phyloP scores from a whole-genome alignment of 2,888 invertebrate genomes.

The Parnassius glacialis region DNA sequence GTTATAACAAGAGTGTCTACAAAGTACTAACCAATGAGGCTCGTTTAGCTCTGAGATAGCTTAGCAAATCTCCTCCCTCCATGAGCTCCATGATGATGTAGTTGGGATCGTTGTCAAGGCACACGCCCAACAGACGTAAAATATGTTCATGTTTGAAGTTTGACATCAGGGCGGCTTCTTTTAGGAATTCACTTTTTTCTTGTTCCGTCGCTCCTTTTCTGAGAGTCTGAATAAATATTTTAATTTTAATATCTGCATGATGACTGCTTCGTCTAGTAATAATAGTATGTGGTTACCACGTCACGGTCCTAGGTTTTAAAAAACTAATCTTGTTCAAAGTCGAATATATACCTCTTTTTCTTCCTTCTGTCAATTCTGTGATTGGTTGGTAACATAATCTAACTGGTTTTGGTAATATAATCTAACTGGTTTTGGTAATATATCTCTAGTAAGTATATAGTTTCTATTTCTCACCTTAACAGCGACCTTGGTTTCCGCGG shows the following conservation, averaged over 20 bases:
- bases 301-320: too few species aligned
- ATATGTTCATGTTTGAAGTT: slow-evolving; percentile 99
- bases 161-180: slow-evolving; percentile 98
- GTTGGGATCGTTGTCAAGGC: slow-evolving; percentile 95
- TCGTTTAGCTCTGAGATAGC: slow-evolving; percentile 91
- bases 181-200: slow-evolving; percentile 95
- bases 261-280: too few species aligned
- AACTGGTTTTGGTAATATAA: too few species aligned
- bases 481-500: slow-evolving; percentile 89
- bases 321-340: too few species aligned
- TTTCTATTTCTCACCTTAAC: slow-evolving; percentile 85
- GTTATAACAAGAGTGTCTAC: too few species aligned
- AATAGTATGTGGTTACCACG: too few species aligned
- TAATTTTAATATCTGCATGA: not conserved
- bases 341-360: too few species aligned
- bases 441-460: not conserved
- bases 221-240: slow-evolving; percentile 83
- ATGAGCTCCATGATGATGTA: slow-evolving; percentile 98
- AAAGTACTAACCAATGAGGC: slow-evolving; percentile 81
- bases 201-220: slow-evolving; percentile 94
- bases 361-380: too few species aligned
- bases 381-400: too few species aligned
- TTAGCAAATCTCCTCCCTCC: slow-evolving; percentile 97
- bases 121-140: slow-evolving; percentile 94
- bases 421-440: too few species aligned